A percentile compares a stretch with the other conserved stretches of the same genome.
phyloP scores from a whole-genome alignment of 1,140 invertebrate genomes.

The Cydia splendana region DNA sequence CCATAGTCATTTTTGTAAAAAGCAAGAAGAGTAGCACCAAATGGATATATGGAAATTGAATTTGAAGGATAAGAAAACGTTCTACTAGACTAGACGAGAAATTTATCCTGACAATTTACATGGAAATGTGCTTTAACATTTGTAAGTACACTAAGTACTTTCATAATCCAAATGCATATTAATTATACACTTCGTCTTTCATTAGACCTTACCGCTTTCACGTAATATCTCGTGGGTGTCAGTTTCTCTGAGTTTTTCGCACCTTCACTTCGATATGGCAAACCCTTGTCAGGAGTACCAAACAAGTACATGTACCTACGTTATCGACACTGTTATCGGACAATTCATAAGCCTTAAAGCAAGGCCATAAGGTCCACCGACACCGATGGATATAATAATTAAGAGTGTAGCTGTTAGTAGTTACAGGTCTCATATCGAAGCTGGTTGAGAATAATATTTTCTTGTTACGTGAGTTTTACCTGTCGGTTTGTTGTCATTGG shows the following conservation, averaged over 20 bases:
- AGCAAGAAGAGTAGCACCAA: no score
- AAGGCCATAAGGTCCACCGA: not conserved
- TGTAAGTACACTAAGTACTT: no score
- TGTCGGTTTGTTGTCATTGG: not conserved
- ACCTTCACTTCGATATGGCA: not conserved
- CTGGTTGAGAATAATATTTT: conserved; percentile 2
- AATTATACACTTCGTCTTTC: not conserved
- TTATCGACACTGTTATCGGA: not conserved
- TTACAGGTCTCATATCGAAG: not conserved
- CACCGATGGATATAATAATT: no score
- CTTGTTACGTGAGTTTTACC: conserved; percentile 1
- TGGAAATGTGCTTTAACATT: no score
- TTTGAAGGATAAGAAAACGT: no score
- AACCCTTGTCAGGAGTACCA: not conserved
- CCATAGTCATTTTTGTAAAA: no score
- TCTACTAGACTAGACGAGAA: no score
- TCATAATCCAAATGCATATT: not conserved
- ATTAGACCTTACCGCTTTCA: not conserved
- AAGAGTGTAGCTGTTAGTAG: not conserved
- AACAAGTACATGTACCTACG: not conserved
- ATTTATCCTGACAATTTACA: no score
- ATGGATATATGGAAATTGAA: no score
- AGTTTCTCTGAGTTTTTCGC: conserved; percentile 14
- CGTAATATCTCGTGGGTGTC: conserved; percentile 9
- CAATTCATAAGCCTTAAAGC: not conserved